These are phyloP conservation scores for Holothuria glaberrima DNA, from an alignment of 35 echinoderm and acorn worm genomes.

Conservation along the genomic window DNA sequence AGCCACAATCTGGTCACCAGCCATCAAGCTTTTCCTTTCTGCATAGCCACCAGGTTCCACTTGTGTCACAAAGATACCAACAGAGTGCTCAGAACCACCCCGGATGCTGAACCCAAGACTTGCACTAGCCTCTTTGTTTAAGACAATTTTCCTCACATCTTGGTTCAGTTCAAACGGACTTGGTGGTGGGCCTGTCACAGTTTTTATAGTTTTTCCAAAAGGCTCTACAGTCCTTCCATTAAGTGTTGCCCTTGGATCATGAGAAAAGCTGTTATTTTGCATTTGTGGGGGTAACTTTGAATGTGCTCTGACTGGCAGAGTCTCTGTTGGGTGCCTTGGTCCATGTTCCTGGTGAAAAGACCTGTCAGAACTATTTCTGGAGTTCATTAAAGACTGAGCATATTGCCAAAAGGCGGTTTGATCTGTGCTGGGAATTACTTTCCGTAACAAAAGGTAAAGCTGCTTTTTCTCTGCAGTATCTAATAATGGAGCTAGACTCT, in stretches of 20 bases:
- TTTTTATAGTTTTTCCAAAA: constrained; percentile 74
- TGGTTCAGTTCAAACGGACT: constrained; percentile 60
- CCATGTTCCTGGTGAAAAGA: constrained; percentile 44
- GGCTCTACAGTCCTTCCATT: constrained; percentile 66
- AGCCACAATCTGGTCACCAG: constrained; percentile 87
- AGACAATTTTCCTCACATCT: constrained; percentile 76
- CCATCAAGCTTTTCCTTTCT: constrained; percentile 71
- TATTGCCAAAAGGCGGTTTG: constrained; percentile 81
- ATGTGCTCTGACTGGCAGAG: constrained; percentile 34
- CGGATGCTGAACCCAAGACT: constrained; percentile 90
- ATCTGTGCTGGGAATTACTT: constrained; percentile 84
- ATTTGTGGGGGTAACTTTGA: background rate
- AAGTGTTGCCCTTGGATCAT: constrained; percentile 16
- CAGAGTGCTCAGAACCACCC: constrained; percentile 87
- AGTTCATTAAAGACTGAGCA: constrained; percentile 64
- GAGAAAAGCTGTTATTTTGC: constrained; percentile 19
- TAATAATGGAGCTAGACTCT: constrained; percentile 76
- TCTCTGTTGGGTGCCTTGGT: constrained; percentile 38
- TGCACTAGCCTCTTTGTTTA: constrained; percentile 66
- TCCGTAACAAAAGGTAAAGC: constrained; percentile 75
- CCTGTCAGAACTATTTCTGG: constrained; percentile 1
- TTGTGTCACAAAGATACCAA: constrained; percentile 95
- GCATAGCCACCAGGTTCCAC: constrained; percentile 81
- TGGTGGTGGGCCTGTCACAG: constrained; percentile 35
- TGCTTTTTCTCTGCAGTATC: constrained; percentile 83